phyloP scores from a whole-genome alignment of 1,140 invertebrate species.

The Camponotus pennsylvanicus region DNA sequence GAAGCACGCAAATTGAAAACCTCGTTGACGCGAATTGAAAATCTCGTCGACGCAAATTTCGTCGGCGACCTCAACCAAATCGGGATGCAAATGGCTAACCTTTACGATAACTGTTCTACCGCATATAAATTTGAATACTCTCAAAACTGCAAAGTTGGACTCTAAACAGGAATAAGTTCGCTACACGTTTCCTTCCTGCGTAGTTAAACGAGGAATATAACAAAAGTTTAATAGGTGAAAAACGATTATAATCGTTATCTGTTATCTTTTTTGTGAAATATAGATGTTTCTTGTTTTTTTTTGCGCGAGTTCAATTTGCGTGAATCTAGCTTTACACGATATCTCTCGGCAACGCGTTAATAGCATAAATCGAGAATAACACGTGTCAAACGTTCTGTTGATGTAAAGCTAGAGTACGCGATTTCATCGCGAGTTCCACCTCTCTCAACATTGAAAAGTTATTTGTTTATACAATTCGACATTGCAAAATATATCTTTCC shows the following conservation, averaged over 20 bases:
- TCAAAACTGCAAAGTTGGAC: constrained; percentile 32
- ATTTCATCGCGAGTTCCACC: constrained; percentile 24
- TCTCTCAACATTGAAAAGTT: constrained; percentile 30
- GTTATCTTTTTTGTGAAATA: constrained; percentile 40
- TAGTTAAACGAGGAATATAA: background rate
- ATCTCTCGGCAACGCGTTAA: constrained; percentile 29
- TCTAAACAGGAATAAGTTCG: constrained; percentile 24
- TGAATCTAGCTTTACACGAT: constrained; percentile 40
- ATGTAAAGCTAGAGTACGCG: constrained; percentile 3
- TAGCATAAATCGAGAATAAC: constrained; percentile 55
- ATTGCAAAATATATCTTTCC: background rate
- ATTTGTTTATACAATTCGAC: constrained; percentile 43
- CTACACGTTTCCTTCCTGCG: background rate
- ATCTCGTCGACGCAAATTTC: constrained; percentile 22
- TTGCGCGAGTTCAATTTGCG: constrained; percentile 35
- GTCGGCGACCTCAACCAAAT: constrained; percentile 22
- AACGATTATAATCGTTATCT: constrained; percentile 5
- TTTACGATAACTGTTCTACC: constrained; percentile 23
- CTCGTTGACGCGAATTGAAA: constrained; percentile 27
- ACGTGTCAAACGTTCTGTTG: constrained; percentile 33
- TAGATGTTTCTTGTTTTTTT: background rate
- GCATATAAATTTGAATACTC: constrained; percentile 21
- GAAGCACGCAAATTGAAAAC: constrained; percentile 25
- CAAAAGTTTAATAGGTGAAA: constrained; percentile 20
- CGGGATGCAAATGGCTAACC: constrained; percentile 32